Base-by-base conservation (phyloP, 2,113 vertebrate genomes). In the Clarias macrocephalus region DNA sequence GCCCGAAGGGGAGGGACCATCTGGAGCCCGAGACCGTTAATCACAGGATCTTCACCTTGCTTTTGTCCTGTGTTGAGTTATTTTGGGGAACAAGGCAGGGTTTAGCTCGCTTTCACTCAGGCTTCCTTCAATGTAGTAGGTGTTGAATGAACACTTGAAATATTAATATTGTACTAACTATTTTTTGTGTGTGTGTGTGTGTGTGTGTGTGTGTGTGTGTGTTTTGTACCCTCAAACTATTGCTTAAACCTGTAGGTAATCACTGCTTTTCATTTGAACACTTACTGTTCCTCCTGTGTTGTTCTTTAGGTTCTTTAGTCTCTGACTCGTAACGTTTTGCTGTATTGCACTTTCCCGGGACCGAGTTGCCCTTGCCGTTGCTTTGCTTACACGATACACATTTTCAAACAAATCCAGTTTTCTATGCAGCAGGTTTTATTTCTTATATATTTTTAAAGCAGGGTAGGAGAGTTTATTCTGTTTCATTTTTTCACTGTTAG, bases 1-100 rank as follows among this genome's bases (percentile, higher is more conserved):
- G 85, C 63, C 77, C 72, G 77, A 33, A 81, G 85, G 85, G 54
- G 52, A n/a, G 23, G 73, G 77, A 80, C 81, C 75, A 83, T 80
- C 88, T 83, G 81, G 54, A 89, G 72, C 30, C 66, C 60, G 73
- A 57, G 28, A 77, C 73, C 84, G 81, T 83, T 86, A 86, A 72
- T 83, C 72, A 87, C 28, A 66, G 52, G 52, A 42, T 84, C 60
- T 84, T 83, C 80, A 80, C 66, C 87, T 65, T 82, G 66, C 63
- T 72, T 84, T 86, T 83, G 62, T 80, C 81, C 59, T 52, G 21
- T 48, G 30, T 30, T 80, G 72, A 83, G n/a, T 77, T 89, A 75
- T 84, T 79, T 73, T 77, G 11, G 66, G 76, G 80, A 59, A 65
- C 79, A 21, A 25, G 42, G 57, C 52, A 84, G 30, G 25, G 68